Percentiles rank a stretch among this genome's conserved stretches.
phyloP scores from a whole-genome alignment of 2,113 vertebrate species.

The Verasper variegatus region DNA sequence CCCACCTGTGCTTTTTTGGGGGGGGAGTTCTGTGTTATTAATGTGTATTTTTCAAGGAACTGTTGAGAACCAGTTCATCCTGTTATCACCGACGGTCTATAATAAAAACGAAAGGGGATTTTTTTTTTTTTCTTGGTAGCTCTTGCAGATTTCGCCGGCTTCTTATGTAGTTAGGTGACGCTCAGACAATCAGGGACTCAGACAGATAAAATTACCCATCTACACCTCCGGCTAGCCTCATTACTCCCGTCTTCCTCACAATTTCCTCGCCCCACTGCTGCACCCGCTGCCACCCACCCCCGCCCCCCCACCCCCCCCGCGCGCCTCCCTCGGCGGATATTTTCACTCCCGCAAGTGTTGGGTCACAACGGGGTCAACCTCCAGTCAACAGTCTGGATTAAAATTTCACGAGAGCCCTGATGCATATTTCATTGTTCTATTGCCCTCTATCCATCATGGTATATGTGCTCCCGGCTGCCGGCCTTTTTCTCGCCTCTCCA shows the following conservation, averaged over 20 bases:
- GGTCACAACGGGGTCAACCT: conserved; percentile 75
- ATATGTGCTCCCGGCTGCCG: conserved; percentile 51
- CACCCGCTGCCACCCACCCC: conserved; percentile 24
- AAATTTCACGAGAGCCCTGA: conserved; percentile 73
- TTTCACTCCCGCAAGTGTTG: conserved; percentile 71
- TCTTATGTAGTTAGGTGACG: conserved; percentile 39
- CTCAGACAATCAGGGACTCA: conserved; percentile 57
- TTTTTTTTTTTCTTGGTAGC: not conserved
- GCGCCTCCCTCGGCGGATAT: conserved; percentile 51
- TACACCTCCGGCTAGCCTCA: conserved; percentile 57
- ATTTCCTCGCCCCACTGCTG: conserved; percentile 41
- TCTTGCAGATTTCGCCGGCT: conserved; percentile 22
- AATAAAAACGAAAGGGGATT: not conserved
- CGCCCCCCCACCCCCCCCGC: conserved; percentile 23
- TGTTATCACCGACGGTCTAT: not conserved
- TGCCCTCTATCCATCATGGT: conserved; percentile 62
- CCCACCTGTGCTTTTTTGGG: not conserved
- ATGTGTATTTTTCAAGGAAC: conserved; percentile 6
- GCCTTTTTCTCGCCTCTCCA: conserved; percentile 14
- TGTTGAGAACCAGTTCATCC: not conserved
- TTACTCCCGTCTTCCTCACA: conserved; percentile 58
- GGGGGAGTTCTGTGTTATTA: not conserved
- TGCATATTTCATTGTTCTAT: conserved; percentile 78
- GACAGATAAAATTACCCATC: conserved; percentile 67
- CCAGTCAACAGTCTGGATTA: conserved; percentile 78